Conservation (phyloP, 2,797 vertebrate genomes). For the Pseudopleuronectes americanus region DNA sequence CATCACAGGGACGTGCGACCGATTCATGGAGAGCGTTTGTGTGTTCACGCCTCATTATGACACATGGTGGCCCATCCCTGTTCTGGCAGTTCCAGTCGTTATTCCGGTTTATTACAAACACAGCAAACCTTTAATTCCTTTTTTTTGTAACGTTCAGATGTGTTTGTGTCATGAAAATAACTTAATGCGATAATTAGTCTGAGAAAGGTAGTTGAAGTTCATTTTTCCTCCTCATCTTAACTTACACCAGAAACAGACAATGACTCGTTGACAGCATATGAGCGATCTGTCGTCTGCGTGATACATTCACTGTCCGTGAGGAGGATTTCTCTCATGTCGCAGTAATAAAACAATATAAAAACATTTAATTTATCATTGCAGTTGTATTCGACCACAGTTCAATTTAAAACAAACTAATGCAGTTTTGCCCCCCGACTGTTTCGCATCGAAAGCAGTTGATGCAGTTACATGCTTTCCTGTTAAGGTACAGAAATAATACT, state of each 20-base stretch:
- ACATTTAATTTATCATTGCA: constrained; percentile 76
- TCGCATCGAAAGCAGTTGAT: constrained; percentile 55
- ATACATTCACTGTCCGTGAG: constrained; percentile 70
- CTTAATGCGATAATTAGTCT: background rate
- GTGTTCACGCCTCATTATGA: background rate
- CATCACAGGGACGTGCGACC: background rate
- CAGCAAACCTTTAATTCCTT: constrained; percentile 18
- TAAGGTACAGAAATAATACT: constrained; percentile 54
- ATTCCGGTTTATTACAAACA: constrained; percentile 49
- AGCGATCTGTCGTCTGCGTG: constrained; percentile 42
- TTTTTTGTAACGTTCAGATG: constrained; percentile 7
- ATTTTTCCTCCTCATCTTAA: constrained; percentile 26
- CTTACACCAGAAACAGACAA: constrained; percentile 33
- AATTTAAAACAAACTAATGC: constrained; percentile 69
- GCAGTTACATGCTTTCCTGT: constrained; percentile 57
- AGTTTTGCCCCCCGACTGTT: constrained; percentile 56
- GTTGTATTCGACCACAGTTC: constrained; percentile 63
- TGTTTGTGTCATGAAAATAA: constrained; percentile 12
- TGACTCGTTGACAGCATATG: constrained; percentile 29
- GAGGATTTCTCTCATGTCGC: constrained; percentile 41
- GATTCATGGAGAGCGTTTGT: background rate
- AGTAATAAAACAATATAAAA: constrained; percentile 81
- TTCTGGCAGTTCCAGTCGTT: constrained; percentile 40
- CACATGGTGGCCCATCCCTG: constrained; percentile 26
- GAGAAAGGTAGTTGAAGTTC: constrained; percentile 44